A percentile compares a stretch with the other conserved stretches of the same genome.
phyloP scores from a whole-genome alignment of 2,113 vertebrate genomes.

The Gulo gulo region DNA sequence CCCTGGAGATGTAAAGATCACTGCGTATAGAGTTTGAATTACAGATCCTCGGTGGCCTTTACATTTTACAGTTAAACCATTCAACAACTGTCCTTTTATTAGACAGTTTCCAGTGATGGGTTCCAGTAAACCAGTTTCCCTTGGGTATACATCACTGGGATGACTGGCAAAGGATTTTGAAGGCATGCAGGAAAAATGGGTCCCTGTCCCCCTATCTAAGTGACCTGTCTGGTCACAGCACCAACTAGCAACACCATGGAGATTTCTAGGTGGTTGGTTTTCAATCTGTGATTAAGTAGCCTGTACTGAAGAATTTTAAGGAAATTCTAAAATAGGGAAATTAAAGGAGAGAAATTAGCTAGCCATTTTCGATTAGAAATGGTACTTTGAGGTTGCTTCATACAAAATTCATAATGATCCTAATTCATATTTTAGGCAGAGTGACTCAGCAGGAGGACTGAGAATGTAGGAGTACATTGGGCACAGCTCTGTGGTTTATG shows the following conservation, averaged over 20 bases:
- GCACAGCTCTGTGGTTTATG: background rate
- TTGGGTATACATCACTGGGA: accelerated
- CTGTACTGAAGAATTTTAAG: background rate
- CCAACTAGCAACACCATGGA: accelerated
- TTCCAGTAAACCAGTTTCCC: background rate
- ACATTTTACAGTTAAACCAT: background rate
- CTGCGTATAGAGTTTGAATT: background rate
- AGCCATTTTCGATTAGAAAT: background rate
- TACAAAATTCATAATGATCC: background rate
- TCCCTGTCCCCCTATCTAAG: background rate
- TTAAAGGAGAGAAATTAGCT: background rate
- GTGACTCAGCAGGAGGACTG: background rate
- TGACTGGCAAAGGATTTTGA: background rate
- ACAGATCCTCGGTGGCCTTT: constrained; percentile 28
- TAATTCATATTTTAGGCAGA: background rate
- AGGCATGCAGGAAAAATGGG: background rate
- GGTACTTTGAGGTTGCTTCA: background rate
- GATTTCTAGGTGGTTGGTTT: background rate
- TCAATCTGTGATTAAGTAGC: background rate
- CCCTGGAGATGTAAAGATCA: background rate
- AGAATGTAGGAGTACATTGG: background rate
- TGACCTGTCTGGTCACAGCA: background rate
- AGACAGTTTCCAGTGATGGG: background rate
- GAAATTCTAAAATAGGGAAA: background rate
- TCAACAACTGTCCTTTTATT: background rate